Percentiles rank a stretch among this genome's conserved stretches.
Conservation (phyloP, 2,113 vertebrate genomes). For the Porphyrio hochstetteri region DNA sequence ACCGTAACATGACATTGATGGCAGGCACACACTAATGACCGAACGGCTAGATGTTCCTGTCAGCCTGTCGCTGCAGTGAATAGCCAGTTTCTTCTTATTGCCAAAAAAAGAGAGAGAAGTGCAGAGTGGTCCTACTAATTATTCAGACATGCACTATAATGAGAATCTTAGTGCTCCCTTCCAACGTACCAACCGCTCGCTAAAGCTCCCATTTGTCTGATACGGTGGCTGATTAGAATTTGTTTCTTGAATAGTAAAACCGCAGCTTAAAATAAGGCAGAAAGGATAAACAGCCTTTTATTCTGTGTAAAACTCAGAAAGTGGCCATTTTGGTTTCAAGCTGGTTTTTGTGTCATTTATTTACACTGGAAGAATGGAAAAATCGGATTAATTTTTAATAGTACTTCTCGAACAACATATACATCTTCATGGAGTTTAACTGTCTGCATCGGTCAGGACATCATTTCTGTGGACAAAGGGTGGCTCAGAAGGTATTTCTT, state of each 20-base stretch:
- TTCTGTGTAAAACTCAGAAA: slow-evolving; percentile 56
- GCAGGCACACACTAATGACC: slow-evolving; percentile 73
- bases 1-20: slow-evolving; percentile 70
- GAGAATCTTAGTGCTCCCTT: slow-evolving; percentile 72
- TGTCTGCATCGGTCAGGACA: background rate
- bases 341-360: slow-evolving; percentile 25
- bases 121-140: slow-evolving; percentile 73
- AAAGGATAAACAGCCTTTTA: slow-evolving; percentile 67
- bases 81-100: slow-evolving; percentile 52
- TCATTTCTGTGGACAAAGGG: slow-evolving; percentile 11
- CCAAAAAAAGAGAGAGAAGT: slow-evolving; percentile 36
- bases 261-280: slow-evolving; percentile 12
- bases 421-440: slow-evolving; percentile 40
- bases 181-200: slow-evolving; percentile 52
- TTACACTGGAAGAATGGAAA: slow-evolving; percentile 46
- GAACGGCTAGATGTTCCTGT: slow-evolving; percentile 62
- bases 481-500: background rate
- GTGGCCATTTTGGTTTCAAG: slow-evolving; percentile 54
- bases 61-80: slow-evolving; percentile 69
- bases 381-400: slow-evolving; percentile 67
- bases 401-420: slow-evolving; percentile 44
- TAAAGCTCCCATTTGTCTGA: slow-evolving; percentile 76
- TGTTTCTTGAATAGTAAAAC: slow-evolving; percentile 75
- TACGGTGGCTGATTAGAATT: slow-evolving; percentile 75
- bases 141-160: slow-evolving; percentile 75